Conservation (phyloP, 2,113 vertebrate species). For the Chinchilla lanigera region DNA sequence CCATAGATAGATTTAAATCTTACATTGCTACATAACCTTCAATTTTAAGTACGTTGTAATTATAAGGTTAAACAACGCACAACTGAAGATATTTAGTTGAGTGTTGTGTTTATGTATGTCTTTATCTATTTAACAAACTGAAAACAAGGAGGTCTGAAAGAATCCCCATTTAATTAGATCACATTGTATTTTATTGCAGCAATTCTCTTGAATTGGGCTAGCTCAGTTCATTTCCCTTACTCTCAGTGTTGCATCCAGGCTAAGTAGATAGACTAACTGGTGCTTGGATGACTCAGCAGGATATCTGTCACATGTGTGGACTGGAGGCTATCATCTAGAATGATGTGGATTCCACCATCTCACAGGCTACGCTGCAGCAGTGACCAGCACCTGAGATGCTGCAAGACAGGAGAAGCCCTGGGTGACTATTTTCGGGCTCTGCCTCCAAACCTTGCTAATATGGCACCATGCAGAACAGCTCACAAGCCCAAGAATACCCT, state of each 20-base stretch:
- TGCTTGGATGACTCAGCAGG: not conserved
- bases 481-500: not conserved
- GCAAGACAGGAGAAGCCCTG: not conserved
- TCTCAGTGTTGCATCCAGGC: not conserved
- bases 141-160: not conserved
- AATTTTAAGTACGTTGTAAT: not conserved
- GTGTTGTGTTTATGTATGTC: not conserved
- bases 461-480: too few species aligned
- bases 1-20: not conserved
- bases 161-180: not conserved
- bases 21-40: not conserved
- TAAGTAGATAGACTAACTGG: not conserved
- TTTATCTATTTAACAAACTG: not conserved
- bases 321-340: not conserved
- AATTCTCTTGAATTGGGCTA: not conserved
- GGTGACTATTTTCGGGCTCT: not conserved
- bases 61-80: not conserved
- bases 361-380: not conserved
- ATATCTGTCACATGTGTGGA: accelerated
- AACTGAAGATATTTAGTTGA: not conserved
- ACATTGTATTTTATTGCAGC: not conserved
- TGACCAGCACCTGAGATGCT: not conserved
- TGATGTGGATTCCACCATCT: not conserved
- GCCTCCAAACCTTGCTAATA: not conserved
- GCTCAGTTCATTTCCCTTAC: not conserved